A percentile compares a stretch with the other conserved stretches of the same genome.
These are phyloP conservation scores for Morpho deidamia DNA, from an alignment of 2,888 invertebrate species.

Conservation along the genomic window DNA sequence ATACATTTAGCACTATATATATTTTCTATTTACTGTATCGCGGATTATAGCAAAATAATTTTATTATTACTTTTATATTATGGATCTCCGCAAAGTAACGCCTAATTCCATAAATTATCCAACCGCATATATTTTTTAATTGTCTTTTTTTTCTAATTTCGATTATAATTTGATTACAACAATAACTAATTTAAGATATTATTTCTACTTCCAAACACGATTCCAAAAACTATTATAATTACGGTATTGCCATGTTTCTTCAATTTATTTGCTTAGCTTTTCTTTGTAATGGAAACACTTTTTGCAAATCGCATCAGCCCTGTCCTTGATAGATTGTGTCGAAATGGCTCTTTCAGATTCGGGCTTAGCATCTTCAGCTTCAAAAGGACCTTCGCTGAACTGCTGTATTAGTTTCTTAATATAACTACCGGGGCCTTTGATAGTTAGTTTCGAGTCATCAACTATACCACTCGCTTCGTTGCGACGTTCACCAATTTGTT, in stretches of 20 bases:
- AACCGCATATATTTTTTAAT: background rate
- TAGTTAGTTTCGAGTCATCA: conserved; percentile 54
- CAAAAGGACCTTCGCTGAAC: conserved; percentile 69
- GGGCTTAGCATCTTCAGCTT: conserved; percentile 54
- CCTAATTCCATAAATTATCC: too few relatives aligned
- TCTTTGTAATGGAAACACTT: conserved; percentile 74
- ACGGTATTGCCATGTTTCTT: background rate
- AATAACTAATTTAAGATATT: background rate
- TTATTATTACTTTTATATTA: too few relatives aligned
- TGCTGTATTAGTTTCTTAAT: conserved; percentile 72
- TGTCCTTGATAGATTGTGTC: conserved; percentile 57
- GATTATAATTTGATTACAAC: background rate
- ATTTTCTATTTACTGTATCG: too few relatives aligned
- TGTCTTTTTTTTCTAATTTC: background rate
- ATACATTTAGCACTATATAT: too few relatives aligned
- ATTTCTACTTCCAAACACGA: background rate
- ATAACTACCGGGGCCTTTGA: conserved; percentile 65
- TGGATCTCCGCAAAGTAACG: too few relatives aligned
- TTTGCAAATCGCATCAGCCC: conserved; percentile 71
- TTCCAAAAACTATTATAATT: background rate
- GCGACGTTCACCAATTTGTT: conserved; percentile 32
- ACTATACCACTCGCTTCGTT: conserved; percentile 39
- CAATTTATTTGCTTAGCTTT: conserved; percentile 46
- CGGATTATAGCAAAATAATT: too few relatives aligned
- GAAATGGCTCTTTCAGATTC: conserved; percentile 57